phyloP scores from a whole-genome alignment of 2,113 vertebrate genomes.

The western clawed frog (Xenopus tropicalis) region UCB_Xtro_10.0 CM004448.2:103100501-103101000 shows the following conservation, averaged over 20 bases:
- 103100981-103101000: too few relatives aligned
- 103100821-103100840: too few relatives aligned
- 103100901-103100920: background rate
- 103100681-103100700: constrained; percentile 69
- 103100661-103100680: constrained; percentile 59
- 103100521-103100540: constrained; percentile 98
- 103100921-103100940: background rate
- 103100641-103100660: background rate
- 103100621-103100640: background rate
- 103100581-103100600: constrained; percentile 79
- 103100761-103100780: too few relatives aligned
- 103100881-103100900: constrained; percentile 20
- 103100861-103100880: too few relatives aligned
- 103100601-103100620: constrained; percentile 93
- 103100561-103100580: constrained; percentile 74
- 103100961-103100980: too few relatives aligned
- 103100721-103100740: constrained; percentile 49
- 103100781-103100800: too few relatives aligned
- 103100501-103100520: constrained; percentile 93
- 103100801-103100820: too few relatives aligned
- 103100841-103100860: background rate
- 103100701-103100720: constrained; percentile 69
- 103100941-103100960: too few relatives aligned
- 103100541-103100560: constrained; percentile 96
- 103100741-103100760: background rate